Evolutionary conservation across 2,888 invertebrate genomes (phyloP).

Genomic region (Minunthozetes semirufus): DNA sequence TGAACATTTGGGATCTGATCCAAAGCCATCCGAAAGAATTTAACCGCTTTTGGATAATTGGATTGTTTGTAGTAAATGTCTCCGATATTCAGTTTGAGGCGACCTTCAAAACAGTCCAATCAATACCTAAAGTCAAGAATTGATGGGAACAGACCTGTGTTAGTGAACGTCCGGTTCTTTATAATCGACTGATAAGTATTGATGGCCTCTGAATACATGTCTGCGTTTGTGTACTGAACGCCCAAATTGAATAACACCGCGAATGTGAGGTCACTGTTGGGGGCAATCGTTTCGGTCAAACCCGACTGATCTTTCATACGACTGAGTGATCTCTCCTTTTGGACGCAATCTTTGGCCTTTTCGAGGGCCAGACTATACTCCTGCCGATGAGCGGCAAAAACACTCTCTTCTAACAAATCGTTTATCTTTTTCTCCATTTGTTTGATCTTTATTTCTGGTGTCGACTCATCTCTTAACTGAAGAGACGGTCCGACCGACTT

Average conservation of each 20-base stretch:
- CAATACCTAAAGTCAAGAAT: not conserved
- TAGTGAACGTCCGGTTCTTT: conserved; percentile 84
- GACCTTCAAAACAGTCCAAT: conserved; percentile 51
- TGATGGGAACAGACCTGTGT: conserved; percentile 57
- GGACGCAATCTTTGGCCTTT: conserved; percentile 90
- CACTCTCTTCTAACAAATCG: conserved; percentile 82
- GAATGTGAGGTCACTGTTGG: conserved; percentile 35
- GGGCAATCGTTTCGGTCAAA: conserved; percentile 58
- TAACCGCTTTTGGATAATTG: conserved; percentile 85
- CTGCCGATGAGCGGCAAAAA: conserved; percentile 62
- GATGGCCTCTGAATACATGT: conserved; percentile 89
- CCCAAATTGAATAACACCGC: conserved; percentile 89
- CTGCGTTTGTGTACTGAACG: conserved; percentile 85
- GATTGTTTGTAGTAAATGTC: conserved; percentile 92
- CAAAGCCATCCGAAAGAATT: conserved; percentile 95
- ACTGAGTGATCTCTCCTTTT: conserved; percentile 80
- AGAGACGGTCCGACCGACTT: conserved; percentile 55
- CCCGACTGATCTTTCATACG: conserved; percentile 73
- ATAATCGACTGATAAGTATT: conserved; percentile 92
- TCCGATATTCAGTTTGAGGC: conserved; percentile 94
- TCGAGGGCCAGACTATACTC: conserved; percentile 50
- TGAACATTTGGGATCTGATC: conserved; percentile 88
- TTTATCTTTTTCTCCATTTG: conserved; percentile 81
- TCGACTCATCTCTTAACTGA: conserved; percentile 33
- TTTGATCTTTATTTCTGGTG: conserved; percentile 80